Base-by-base conservation (phyloP, 2,797 vertebrate species). In the Australoheros facetus region DNA sequence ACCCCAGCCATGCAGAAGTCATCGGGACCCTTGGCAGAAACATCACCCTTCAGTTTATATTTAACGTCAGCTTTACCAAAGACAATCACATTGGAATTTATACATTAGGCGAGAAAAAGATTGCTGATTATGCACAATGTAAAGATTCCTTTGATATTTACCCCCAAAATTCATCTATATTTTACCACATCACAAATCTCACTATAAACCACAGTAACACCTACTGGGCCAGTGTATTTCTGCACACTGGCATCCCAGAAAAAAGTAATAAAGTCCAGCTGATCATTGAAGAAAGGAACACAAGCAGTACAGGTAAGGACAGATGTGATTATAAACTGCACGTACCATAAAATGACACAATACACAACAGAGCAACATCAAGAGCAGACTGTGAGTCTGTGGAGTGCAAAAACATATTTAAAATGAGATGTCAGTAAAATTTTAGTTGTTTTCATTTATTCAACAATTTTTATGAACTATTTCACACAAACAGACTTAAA, bases 161-260 rank as follows among this genome's bases (percentile, higher is more conserved):
- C 13, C 13, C 9, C 21, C 0, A 28, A 13, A 80, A 80, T 12
- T 4, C 1, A 1, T 72, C 71, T n/a, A 59, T 88, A 37, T 2
- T 9, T 9, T 91, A 53, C 60, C 17, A 56, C 69, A 83, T 92
- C 6, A 48, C 7, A 56, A 90, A 89, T 32, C 86, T 92, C 1
- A 82, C 0, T 1, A 1, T 0, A 1, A 34, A 13, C 23, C 1
- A 91, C 13, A 77, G 21, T 12, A 37, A 66, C 3, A 2, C 0
- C 4, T 94, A 94, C 71, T 79, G 1, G 58, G 87, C 53, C n/a
- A 56, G 0, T 34, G 3, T 90, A 2, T 72, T 83, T 10, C 0
- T 0, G 0, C 1, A 0, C 0, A 0, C 0, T 1, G 3, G 0
- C 3, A 2, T 4, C 0, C 0, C 0, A 0, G 0, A 0, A 5